phyloP scores from a whole-genome alignment of 2,113 vertebrate genomes.

The Corythaeola cristata region DNA sequence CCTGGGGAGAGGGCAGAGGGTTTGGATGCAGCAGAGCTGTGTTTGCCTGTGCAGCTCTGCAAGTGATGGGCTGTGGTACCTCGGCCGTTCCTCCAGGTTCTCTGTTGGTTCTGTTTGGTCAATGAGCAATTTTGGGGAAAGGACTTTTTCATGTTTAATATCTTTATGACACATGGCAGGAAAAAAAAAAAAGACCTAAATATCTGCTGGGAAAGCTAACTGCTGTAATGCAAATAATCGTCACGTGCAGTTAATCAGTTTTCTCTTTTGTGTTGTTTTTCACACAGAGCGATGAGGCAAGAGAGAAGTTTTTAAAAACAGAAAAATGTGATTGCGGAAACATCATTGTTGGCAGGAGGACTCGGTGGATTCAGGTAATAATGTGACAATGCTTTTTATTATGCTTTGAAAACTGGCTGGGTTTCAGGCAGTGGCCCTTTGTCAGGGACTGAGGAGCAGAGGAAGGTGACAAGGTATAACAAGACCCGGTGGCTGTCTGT shows the following conservation, averaged over 20 bases:
- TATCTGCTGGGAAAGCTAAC: background rate
- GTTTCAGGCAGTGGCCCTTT: background rate
- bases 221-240: background rate
- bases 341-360: conserved; percentile 9
- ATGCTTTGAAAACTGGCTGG: background rate
- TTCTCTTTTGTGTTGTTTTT: conserved; percentile 44
- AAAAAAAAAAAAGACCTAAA: background rate
- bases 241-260: background rate
- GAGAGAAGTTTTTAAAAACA: conserved; percentile 49
- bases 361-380: conserved; percentile 56
- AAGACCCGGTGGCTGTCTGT: background rate
- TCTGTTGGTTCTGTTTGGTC: background rate
- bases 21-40: background rate
- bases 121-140: background rate
- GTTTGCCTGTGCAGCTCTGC: background rate
- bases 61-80: background rate
- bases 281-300: conserved; percentile 43
- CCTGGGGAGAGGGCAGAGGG: background rate
- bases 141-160: background rate
- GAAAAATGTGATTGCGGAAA: conserved; percentile 64
- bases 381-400: background rate
- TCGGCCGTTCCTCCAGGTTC: background rate
- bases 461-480: background rate
- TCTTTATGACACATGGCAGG: background rate
- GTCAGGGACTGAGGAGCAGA: background rate